Conservation (phyloP, 2,797 vertebrate genomes). For the Scomberomorus guttatus region DNA sequence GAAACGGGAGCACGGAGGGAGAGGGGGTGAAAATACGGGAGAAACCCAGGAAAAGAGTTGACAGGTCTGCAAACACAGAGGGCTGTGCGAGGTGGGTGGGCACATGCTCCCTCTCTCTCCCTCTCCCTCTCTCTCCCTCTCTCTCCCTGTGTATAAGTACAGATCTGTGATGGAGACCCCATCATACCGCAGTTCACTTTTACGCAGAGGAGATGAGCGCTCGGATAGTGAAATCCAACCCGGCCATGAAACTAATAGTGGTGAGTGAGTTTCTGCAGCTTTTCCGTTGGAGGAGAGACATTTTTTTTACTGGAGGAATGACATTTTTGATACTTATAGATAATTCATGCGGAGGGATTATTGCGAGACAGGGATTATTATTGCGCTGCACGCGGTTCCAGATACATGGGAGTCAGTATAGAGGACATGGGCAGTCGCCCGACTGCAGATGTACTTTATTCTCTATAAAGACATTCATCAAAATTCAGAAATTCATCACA, state of each 20-base stretch:
- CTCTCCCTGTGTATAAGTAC: conserved; percentile 79
- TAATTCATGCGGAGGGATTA: neutral
- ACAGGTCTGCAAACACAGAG: no score
- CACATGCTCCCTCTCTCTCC: conserved; percentile 12
- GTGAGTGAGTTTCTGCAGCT: conserved; percentile 75
- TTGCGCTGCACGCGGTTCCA: neutral
- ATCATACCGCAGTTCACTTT: conserved; percentile 73
- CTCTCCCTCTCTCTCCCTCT: conserved; percentile 45
- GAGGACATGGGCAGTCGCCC: neutral
- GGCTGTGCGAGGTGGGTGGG: conserved; percentile 59
- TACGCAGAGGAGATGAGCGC: conserved; percentile 79
- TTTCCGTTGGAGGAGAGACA: neutral
- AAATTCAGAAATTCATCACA: no score
- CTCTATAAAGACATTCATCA: neutral
- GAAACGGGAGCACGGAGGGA: no score
- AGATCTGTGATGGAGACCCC: conserved; percentile 80
- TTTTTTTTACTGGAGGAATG: neutral
- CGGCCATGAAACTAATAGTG: conserved; percentile 86
- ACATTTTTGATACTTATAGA: neutral
- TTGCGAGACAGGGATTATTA: neutral
- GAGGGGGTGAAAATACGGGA: no score
- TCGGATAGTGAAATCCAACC: conserved; percentile 81
- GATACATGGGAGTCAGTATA: neutral
- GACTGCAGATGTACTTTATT: neutral
- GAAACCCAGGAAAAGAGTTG: no score